Evolutionary conservation across 2,797 vertebrate genomes (phyloP), one percentile per base, ranked within the genome.

Genomic region (Eulemur rubriventer): DNA sequence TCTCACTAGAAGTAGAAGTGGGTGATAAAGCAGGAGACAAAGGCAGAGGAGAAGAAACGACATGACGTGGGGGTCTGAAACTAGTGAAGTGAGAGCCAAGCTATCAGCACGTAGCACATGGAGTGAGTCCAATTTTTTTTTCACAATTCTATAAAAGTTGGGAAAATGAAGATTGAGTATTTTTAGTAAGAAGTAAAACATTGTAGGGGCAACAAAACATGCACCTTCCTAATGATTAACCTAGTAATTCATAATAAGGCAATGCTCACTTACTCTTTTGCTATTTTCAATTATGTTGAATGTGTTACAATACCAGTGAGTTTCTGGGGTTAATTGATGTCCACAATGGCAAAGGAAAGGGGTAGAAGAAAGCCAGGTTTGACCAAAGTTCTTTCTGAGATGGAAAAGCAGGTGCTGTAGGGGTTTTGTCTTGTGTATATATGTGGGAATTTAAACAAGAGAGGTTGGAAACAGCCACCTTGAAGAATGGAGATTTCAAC

Each of bases 281-380:
- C 22, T 86, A 69, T 93, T 84, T 95, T 85, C 80, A 84, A 41
- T 78, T 89, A 30, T 82, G 93, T 94, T 70, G 92, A 87, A 87
- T 52, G 12, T 12, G 35, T 17, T 69, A 63, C 26, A 86, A 50
- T 26, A 28, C 33, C 55, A 87, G 4, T 43, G 33, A 78, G 65
- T n/a, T 75, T 83, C 55, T 85, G n/a, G 55, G 9, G 13, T 55
- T 73, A 87, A 65, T 0, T 75, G 24, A n/a, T 81, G n/a, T 69
- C 30, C 59, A 69, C 30, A 78, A 63, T 46, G 6, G 69, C 33
- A 22, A 89, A 81, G 52, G 14, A 57, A 93, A 80, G 6, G 38
- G 1, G 8, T 46, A 55, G 43, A 81, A 95, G 26, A 73, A 95
- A 92, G 50, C 33, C 35, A 52, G 1, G 28, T 91, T 18, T 70